These are phyloP conservation scores for Drosophila ficusphila DNA, from an alignment of 1,140 invertebrate species.

Conservation along the genomic window DNA sequence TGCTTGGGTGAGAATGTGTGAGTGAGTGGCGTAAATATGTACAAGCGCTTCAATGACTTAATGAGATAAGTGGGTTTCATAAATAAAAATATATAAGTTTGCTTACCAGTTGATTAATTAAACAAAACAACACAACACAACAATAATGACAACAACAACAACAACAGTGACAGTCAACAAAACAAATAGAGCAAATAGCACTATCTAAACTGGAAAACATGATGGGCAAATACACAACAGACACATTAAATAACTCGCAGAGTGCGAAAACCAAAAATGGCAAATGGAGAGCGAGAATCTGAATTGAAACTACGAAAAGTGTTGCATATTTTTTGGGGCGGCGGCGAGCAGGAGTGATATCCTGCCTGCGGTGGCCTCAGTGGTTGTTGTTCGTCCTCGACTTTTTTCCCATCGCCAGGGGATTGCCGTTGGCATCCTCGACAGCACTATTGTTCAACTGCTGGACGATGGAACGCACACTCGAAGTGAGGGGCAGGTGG, in stretches of 20 bases:
- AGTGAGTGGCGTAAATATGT: slow-evolving; percentile 60
- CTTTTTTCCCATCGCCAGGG: slow-evolving; percentile 33
- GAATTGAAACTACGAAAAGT: slow-evolving; percentile 14
- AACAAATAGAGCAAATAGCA: slow-evolving; percentile 34
- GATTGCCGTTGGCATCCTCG: slow-evolving; percentile 42
- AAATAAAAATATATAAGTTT: slow-evolving; percentile 69
- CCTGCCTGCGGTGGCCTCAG: slow-evolving; percentile 7
- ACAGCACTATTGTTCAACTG: slow-evolving; percentile 64
- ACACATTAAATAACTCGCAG: slow-evolving; percentile 35
- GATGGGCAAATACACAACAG: slow-evolving; percentile 17
- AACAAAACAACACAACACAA: slow-evolving; percentile 75
- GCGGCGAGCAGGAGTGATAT: background rate
- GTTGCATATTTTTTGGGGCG: slow-evolving; percentile 25
- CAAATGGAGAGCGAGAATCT: slow-evolving; percentile 15
- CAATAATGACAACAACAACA: slow-evolving; percentile 60
- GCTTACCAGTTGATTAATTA: slow-evolving; percentile 80
- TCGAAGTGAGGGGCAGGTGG: slow-evolving; percentile 63
- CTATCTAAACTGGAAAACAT: slow-evolving; percentile 4
- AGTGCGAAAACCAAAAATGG: slow-evolving; percentile 8
- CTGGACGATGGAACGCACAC: slow-evolving; percentile 76
- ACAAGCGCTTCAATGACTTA: slow-evolving; percentile 76
- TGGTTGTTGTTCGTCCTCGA: slow-evolving; percentile 39
- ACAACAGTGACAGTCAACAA: slow-evolving; percentile 63
- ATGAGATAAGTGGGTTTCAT: slow-evolving; percentile 51
- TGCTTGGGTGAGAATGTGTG: slow-evolving; percentile 13